Evolutionary conservation across 2,797 vertebrate genomes (phyloP), one percentile per base, ranked within the genome.

Genomic region (Anguilla obscura): DNA sequence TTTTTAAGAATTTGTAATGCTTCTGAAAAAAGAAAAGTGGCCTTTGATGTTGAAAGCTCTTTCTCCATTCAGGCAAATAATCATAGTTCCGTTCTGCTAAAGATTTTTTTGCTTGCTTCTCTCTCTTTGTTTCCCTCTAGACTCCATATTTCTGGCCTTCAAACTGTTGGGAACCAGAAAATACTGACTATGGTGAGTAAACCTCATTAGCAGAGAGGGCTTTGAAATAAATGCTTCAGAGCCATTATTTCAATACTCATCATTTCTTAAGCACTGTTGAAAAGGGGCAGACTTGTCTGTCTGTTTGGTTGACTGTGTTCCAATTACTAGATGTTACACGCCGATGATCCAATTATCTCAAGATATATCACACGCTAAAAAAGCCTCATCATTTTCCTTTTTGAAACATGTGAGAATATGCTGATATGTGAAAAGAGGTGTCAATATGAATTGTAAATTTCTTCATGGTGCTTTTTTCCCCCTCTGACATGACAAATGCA

Each of bases 121-220:
- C 82, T 76, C 14, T 89, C 92, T 91, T 93, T n/a, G 92, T 94
- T 92, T 91, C 85, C 92, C 91, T 90, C 0, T 93, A 97, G 97
- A 97, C 97, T 88, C 97, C 97, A 63, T 97, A 97, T 92, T 97
- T 97, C 95, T 97, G 97, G 97, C 96, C 97, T 86, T 97, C 97
- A 89, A 97, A 97, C 94, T 97, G 97, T 91, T 97, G 97, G 97
- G 97, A 97, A 92, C 97, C 97, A 24, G 97, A 97, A 95, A 97
- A 97, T 91, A 97, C 97, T 88, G 97, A 97, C 91, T 97, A 97
- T 88, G 97, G 97, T 97, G 91, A 97, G 96, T 76, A 48, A 58
- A 16, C 27, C 21, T 48, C 21, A 14, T 50, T 52, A 58, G 27
- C 50, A 58, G 83, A 84, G 27, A 84, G 21, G 52, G 83, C n/a